Evolutionary conservation across 1,140 invertebrate species (phyloP).

Genomic region (Penaeus indicus): DNA sequence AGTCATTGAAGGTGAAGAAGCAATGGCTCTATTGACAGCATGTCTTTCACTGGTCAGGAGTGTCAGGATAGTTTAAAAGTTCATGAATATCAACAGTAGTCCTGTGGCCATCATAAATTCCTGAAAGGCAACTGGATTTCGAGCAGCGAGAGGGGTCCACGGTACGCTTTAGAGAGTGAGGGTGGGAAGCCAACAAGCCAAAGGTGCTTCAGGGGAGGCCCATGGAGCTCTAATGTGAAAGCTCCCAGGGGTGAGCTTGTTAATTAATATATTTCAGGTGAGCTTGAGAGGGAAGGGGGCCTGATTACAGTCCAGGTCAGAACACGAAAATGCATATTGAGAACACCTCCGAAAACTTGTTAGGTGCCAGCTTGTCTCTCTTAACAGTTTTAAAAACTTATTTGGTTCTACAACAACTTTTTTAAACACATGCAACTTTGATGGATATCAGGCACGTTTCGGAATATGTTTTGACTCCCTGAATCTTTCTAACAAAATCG

Average conservation of each 20-base stretch:
- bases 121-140: conserved; percentile 57
- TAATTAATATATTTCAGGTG: conserved; percentile 52
- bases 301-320: conserved; percentile 57
- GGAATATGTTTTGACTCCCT: conserved; percentile 63
- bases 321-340: conserved; percentile 57
- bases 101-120: conserved; percentile 53
- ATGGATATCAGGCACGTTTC: conserved; percentile 62
- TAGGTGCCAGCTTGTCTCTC: conserved; percentile 48
- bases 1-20: not conserved
- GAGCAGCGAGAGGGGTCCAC: conserved; percentile 60
- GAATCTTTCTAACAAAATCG: conserved; percentile 60
- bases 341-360: conserved; percentile 58
- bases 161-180: conserved; percentile 55
- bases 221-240: conserved; percentile 35
- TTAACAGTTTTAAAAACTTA: conserved; percentile 16
- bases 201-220: conserved; percentile 58
- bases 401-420: conserved; percentile 45
- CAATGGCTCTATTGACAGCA: not conserved
- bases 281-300: conserved; percentile 54
- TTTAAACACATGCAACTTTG: conserved; percentile 48
- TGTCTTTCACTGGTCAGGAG: conserved; percentile 37
- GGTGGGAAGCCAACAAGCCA: conserved; percentile 60
- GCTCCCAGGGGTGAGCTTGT: conserved; percentile 46
- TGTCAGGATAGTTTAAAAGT: conserved; percentile 49
- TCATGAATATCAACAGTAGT: conserved; percentile 48